These are phyloP conservation scores for Brachionus plicatilis DNA, from an alignment of 1,140 invertebrate genomes.

Conservation along the genomic window DNA sequence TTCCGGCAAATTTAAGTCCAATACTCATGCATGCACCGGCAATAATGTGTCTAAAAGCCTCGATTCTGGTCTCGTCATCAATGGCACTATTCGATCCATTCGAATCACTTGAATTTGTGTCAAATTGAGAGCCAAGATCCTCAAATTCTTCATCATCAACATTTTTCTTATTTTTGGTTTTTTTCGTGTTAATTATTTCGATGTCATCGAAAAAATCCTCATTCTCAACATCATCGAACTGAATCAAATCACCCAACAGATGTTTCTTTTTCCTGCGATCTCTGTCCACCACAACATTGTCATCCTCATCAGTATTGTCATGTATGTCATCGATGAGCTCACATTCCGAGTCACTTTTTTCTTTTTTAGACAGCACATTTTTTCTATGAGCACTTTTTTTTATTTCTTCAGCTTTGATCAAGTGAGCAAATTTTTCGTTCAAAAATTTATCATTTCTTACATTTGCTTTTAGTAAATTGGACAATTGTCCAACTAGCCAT, in stretches of 20 bases:
- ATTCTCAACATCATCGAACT: constrained; percentile 40
- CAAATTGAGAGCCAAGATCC: background rate
- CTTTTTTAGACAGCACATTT: background rate
- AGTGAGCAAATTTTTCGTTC: constrained; percentile 24
- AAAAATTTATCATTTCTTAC: background rate
- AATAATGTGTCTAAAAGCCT: constrained; percentile 91
- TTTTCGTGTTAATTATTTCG: background rate
- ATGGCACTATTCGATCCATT: background rate
- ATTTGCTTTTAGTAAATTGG: background rate
- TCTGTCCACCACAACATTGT: constrained; percentile 11
- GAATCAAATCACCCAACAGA: constrained; percentile 6
- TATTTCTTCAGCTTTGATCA: background rate
- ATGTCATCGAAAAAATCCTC: constrained; percentile 24
- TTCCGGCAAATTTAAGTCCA: constrained; percentile 85
- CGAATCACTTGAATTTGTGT: background rate
- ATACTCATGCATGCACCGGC: constrained; percentile 89
- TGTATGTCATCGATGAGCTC: constrained; percentile 16
- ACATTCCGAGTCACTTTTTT: background rate
- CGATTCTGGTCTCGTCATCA: constrained; percentile 27
- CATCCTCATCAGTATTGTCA: constrained; percentile 35
- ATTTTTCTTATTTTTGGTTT: background rate
- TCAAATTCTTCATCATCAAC: background rate
- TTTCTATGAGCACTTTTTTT: background rate
- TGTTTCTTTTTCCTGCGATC: constrained; percentile 21
- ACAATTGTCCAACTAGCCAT: constrained; percentile 4